phyloP scores from a whole-genome alignment of 2,888 invertebrate species.

The Andrena fulva region DNA sequence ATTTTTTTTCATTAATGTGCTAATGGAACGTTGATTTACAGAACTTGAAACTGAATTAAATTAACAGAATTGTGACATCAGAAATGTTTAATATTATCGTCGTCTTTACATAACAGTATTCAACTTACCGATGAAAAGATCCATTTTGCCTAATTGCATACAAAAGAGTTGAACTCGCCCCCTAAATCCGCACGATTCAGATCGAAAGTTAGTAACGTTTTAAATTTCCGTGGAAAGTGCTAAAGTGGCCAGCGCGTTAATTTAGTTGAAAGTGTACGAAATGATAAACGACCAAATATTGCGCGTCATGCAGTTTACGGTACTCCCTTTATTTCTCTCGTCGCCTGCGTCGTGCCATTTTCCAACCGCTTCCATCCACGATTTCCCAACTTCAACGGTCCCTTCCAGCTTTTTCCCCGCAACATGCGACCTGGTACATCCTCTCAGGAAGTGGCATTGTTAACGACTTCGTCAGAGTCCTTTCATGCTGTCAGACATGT shows the following conservation, averaged over 20 bases:
- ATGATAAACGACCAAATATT: conserved; percentile 31
- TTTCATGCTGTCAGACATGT: background rate
- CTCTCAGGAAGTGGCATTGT: conserved; percentile 33
- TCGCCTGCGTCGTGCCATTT: conserved; percentile 6
- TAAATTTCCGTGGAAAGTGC: background rate
- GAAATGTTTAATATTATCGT: no score
- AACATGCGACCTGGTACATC: conserved; percentile 24
- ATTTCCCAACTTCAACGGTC: conserved; percentile 29
- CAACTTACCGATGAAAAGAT: background rate
- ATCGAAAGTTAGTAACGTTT: background rate
- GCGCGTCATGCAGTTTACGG: conserved; percentile 18
- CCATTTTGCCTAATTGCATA: background rate
- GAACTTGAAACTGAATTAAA: no score
- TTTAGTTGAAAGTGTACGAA: conserved; percentile 5
- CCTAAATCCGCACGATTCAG: background rate
- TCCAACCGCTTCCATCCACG: conserved; percentile 26
- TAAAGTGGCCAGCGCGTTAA: background rate
- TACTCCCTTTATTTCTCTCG: conserved; percentile 14
- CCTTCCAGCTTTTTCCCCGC: conserved; percentile 19
- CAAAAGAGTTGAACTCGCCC: no score
- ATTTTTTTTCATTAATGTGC: no score
- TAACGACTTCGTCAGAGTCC: conserved; percentile 5
- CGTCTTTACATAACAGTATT: no score
- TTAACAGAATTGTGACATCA: no score
- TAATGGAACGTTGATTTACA: no score